A percentile compares a stretch with the other conserved stretches of the same genome.
phyloP scores from a whole-genome alignment of 2,797 vertebrate species.

The Balearica regulorum region DNA sequence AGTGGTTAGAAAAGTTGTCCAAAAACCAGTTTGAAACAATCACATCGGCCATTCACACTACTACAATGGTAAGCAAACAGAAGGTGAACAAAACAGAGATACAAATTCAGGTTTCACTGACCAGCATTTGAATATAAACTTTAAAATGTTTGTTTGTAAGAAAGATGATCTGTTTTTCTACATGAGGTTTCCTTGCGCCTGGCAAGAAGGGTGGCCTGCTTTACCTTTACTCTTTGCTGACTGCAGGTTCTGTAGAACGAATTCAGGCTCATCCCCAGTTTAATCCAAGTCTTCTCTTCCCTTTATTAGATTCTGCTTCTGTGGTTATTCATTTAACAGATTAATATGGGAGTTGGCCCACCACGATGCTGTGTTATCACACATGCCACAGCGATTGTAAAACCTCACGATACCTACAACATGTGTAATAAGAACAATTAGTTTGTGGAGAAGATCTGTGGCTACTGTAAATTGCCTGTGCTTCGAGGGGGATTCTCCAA shows the following conservation, averaged over 20 bases:
- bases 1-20: not conserved
- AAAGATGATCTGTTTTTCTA: not conserved
- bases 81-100: not conserved
- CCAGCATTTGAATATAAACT: not conserved
- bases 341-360: not conserved
- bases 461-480: not conserved
- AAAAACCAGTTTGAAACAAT: not conserved
- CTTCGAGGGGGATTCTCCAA: not conserved
- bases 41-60: not conserved
- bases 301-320: not conserved
- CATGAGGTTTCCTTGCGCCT: not conserved
- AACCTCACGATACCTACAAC: not conserved
- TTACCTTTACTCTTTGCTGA: not conserved
- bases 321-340: not conserved
- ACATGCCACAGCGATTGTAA: not conserved
- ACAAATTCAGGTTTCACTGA: not conserved
- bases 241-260: not conserved
- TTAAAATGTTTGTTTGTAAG: not conserved
- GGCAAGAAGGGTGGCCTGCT: not conserved
- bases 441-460: not conserved
- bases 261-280: not conserved
- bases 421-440: not conserved
- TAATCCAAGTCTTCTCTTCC: not conserved
- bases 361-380: not conserved
- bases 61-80: not conserved